Conservation (phyloP, 1,140 invertebrate genomes). For the Uloborus diversus region DNA sequence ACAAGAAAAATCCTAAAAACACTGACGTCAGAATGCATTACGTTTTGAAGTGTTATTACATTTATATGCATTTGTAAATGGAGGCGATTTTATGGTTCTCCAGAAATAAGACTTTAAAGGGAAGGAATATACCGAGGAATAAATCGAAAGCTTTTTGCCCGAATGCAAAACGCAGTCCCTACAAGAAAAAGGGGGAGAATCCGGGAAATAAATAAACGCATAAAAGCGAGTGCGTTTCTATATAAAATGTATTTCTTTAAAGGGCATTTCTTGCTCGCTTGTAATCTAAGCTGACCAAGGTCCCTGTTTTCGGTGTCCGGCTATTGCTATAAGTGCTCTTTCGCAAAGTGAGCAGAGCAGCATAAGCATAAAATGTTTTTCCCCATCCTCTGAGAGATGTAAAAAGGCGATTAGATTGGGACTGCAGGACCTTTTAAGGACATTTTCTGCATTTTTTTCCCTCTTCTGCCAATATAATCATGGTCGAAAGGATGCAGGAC, state of each 20-base stretch:
- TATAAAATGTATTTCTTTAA: slow-evolving; percentile 54
- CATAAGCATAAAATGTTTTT: slow-evolving; percentile 50
- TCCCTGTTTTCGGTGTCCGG: slow-evolving; percentile 21
- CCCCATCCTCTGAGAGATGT: slow-evolving; percentile 30
- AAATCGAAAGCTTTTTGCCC: slow-evolving; percentile 47
- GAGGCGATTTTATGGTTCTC: slow-evolving; percentile 36
- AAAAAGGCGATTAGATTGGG: slow-evolving; percentile 53
- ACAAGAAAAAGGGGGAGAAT: not conserved
- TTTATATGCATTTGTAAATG: slow-evolving; percentile 56
- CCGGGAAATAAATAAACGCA: slow-evolving; percentile 40
- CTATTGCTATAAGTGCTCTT: slow-evolving; percentile 53
- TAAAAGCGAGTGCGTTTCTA: slow-evolving; percentile 43
- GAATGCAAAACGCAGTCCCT: slow-evolving; percentile 30
- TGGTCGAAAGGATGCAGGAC: not conserved
- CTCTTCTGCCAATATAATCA: not conserved
- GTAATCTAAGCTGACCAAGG: slow-evolving; percentile 54
- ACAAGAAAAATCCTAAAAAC: not conserved
- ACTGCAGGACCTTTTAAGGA: slow-evolving; percentile 32
- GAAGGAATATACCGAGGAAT: not conserved
- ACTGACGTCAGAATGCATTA: slow-evolving; percentile 35
- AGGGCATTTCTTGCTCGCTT: slow-evolving; percentile 32
- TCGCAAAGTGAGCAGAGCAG: slow-evolving; percentile 19
- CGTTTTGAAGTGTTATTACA: slow-evolving; percentile 48
- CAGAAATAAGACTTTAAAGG: not conserved
- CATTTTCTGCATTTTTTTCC: not conserved